Percentiles rank a stretch among this genome's conserved stretches.
Evolutionary conservation across 2,888 invertebrate genomes (phyloP).

Genomic region (Drosophila siamana): DNA sequence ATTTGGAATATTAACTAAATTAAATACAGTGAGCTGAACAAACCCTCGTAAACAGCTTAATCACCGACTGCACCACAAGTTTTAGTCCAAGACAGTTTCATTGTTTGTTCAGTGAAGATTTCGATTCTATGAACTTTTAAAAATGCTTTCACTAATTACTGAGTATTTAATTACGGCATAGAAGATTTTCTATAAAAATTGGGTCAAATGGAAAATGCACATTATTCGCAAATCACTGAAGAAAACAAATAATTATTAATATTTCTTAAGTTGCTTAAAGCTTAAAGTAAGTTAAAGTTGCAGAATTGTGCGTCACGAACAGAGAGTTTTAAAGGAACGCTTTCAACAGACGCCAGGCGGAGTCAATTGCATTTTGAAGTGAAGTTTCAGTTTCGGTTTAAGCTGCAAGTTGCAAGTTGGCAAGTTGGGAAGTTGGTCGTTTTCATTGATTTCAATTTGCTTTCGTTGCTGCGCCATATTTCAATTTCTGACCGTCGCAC

Average conservation of each 20-base stretch:
- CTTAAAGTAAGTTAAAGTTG: not conserved
- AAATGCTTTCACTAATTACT: not conserved
- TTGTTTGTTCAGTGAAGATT: too few relatives aligned
- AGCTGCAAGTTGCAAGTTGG: constrained; percentile 14
- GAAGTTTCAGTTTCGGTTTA: constrained; percentile 35
- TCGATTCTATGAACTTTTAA: not conserved
- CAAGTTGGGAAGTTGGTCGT: constrained; percentile 33
- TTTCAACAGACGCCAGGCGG: not conserved
- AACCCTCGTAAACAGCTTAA: not conserved
- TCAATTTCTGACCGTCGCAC: constrained; percentile 76
- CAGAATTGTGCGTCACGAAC: not conserved
- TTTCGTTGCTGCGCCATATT: constrained; percentile 76
- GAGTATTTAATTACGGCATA: too few relatives aligned
- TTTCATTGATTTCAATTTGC: constrained; percentile 79
- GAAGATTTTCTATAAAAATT: not conserved
- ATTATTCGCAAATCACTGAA: not conserved
- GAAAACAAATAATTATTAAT: too few relatives aligned
- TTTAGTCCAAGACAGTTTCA: not conserved
- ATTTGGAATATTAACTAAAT: constrained; percentile 5
- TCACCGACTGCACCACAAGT: not conserved
- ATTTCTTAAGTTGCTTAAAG: too few relatives aligned
- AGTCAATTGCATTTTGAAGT: constrained; percentile 1
- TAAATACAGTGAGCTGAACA: not conserved
- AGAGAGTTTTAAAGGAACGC: not conserved
- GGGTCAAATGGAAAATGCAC: not conserved